phyloP scores from a whole-genome alignment of 2,888 invertebrate species.

The Orchesella flavescens region DNA sequence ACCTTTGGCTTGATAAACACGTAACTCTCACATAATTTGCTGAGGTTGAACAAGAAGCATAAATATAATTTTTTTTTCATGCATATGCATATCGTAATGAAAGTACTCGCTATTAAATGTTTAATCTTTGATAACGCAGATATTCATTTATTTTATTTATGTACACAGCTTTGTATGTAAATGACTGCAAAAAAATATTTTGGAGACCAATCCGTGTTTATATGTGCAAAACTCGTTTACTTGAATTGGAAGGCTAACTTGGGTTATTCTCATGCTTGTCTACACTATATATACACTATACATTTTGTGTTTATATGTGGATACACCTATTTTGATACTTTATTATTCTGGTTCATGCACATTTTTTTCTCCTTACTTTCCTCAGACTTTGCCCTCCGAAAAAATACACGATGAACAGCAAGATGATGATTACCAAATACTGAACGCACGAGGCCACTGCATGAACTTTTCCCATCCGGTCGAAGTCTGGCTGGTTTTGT shows the following conservation, averaged over 20 bases:
- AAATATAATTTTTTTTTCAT: too few relatives aligned
- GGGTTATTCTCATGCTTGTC: neutral
- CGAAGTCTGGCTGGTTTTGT: constrained; percentile 10
- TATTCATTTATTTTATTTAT: too few relatives aligned
- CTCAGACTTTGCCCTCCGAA: constrained; percentile 53
- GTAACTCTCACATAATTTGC: neutral
- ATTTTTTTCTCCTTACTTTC: constrained; percentile 1
- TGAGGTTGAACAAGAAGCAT: neutral
- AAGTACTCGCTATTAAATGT: too few relatives aligned
- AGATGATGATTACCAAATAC: neutral
- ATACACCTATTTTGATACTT: neutral
- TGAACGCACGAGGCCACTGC: constrained; percentile 30
- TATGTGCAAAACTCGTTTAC: neutral
- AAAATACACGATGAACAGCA: constrained; percentile 15
- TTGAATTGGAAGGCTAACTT: neutral
- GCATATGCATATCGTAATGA: too few relatives aligned
- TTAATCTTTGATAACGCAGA: too few relatives aligned
- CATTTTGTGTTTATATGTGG: neutral
- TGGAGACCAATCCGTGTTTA: neutral
- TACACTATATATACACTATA: too few relatives aligned
- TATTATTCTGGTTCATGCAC: neutral
- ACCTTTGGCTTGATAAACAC: neutral
- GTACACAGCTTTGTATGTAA: neutral
- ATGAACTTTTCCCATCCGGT: constrained; percentile 7
- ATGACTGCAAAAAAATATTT: neutral